Percentiles rank a stretch among this genome's conserved stretches.
These are phyloP conservation scores for Anser brachyrhynchus DNA, from an alignment of 2,113 vertebrate genomes.

Conservation along the genomic window DNA sequence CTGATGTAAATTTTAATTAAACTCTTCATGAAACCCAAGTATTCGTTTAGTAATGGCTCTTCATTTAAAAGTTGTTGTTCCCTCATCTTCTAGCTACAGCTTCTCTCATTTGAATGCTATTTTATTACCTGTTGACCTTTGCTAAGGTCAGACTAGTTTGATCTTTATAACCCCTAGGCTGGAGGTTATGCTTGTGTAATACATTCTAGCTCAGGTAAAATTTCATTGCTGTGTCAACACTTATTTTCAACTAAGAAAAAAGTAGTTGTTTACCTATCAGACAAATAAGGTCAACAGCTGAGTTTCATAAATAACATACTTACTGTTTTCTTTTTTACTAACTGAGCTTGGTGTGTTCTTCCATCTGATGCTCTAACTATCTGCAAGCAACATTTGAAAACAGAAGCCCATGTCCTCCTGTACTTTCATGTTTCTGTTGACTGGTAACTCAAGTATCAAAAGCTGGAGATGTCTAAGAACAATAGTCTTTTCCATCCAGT, in stretches of 20 bases:
- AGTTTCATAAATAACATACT: not conserved
- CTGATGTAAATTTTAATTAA: conserved; percentile 7
- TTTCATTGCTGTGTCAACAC: conserved; percentile 33
- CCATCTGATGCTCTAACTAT: not conserved
- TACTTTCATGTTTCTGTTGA: not conserved
- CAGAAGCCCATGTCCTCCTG: not conserved
- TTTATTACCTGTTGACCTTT: conserved; percentile 29
- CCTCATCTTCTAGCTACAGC: not conserved
- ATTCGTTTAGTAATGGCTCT: not conserved
- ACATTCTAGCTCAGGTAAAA: not conserved
- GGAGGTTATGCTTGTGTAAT: conserved; percentile 34
- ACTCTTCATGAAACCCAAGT: not conserved
- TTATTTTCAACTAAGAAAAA: not conserved
- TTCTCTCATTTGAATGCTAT: not conserved
- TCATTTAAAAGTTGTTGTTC: not conserved
- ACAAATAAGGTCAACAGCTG: not conserved
- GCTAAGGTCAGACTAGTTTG: not conserved
- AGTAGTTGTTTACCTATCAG: not conserved
- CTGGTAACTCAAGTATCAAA: not conserved
- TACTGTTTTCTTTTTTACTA: not conserved
- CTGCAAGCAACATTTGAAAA: not conserved
- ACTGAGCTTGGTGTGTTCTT: not conserved
- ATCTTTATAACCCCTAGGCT: not conserved
- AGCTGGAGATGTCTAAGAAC: not conserved
- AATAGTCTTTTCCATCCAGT: not conserved